Evolutionary conservation across 2,113 vertebrate genomes (phyloP), one percentile per base, ranked within the genome.

Genomic region (Thryonomys swinderianus): DNA sequence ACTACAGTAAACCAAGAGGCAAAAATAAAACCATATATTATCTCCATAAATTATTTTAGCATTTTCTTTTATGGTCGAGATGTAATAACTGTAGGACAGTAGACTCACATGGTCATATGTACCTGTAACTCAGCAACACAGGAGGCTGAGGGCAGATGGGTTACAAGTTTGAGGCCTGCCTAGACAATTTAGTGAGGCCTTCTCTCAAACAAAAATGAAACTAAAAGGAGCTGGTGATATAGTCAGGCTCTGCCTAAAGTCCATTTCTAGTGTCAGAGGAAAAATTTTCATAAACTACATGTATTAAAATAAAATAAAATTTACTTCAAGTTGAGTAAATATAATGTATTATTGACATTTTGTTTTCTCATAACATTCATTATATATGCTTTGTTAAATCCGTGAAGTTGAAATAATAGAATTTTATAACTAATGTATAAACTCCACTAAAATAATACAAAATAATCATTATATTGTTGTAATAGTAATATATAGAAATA

Each of bases 41-140:
- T 87, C 27, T 7, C 12, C 51, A 20, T 85, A 21, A 80, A 83
- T 86, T 25, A 57, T 3, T 74, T 86, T 79, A 97, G 96, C 71
- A 93, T 71, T 62, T 85, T 94, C 93, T 57, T 10, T 7, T 94
- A 7, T n/a, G 1, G 34, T 74, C 74, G 32, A 40, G 1, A 45
- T 67, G 30, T 0, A 92, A 59, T 93, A 96, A 34, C 27, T 45
- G 53, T 73, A 53, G 66, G 90, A 86, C 53, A 80, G 82, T 1
- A 48, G 2, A 32, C 45, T 51, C 51, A 32, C 27, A 51, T 10
- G 7, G 27, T 18, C 32, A 3, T 51, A 9, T 14, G 8, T 51
- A 18, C 13, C 73, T 48, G 16, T 51, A 32, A 30, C 14, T 3
- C 2, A 9, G 21, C 6, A 48, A 16, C 27, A 51, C 45, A 78